phyloP scores from a whole-genome alignment of 2,888 invertebrate genomes.

The Drosophila pseudotakahashii region DNA sequence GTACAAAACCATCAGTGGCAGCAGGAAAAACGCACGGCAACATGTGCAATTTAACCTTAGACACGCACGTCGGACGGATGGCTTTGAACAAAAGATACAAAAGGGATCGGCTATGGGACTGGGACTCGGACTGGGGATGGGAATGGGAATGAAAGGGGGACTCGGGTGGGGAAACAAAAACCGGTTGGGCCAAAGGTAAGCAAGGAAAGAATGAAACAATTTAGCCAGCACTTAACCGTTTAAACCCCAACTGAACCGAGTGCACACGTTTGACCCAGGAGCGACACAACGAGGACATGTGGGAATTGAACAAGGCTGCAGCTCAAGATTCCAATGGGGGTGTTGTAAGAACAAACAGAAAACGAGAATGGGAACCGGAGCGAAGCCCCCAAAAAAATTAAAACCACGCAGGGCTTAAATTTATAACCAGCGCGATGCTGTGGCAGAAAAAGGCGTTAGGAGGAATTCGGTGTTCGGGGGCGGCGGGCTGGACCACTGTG shows the following conservation, averaged over 20 bases:
- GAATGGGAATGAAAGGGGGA: conserved; percentile 8
- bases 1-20: conserved; percentile 47
- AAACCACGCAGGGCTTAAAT: conserved; percentile 71
- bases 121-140: neutral
- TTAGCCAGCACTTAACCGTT: conserved; percentile 76
- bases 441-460: conserved; percentile 26
- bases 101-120: conserved; percentile 17
- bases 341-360: conserved; percentile 31
- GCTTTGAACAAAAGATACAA: conserved; percentile 40
- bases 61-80: conserved; percentile 51
- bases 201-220: conserved; percentile 71
- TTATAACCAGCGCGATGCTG: conserved; percentile 65
- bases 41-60: conserved; percentile 72
- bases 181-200: conserved; percentile 49
- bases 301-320: conserved; percentile 50
- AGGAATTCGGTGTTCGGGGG: conserved; percentile 14
- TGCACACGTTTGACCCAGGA: conserved; percentile 73
- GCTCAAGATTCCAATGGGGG: conserved; percentile 57
- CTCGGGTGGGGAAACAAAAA: conserved; percentile 26
- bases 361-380: conserved; percentile 7
- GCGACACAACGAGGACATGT: conserved; percentile 35
- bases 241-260: conserved; percentile 74
- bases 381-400: conserved; percentile 45
- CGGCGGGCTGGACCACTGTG: conserved; percentile 15
- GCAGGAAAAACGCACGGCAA: conserved; percentile 56